Conservation (phyloP, 1,140 invertebrate species). For the Penaeus chinensis region DNA sequence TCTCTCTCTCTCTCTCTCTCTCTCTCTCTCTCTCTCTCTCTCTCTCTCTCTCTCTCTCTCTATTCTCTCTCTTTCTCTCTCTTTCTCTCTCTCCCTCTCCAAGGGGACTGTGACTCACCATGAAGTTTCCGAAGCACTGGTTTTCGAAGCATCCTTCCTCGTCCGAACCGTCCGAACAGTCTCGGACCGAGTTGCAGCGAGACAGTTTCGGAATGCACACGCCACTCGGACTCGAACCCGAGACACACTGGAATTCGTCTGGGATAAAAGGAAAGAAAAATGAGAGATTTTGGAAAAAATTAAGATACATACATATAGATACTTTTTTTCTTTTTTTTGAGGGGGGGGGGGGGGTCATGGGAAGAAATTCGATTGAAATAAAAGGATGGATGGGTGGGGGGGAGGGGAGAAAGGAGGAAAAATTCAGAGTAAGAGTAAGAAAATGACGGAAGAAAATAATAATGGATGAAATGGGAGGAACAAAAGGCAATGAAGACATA, state of each 20-base stretch:
- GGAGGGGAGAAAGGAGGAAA: no score
- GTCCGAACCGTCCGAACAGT: constrained; percentile 82
- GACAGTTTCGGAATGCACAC: constrained; percentile 80
- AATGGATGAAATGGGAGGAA: no score
- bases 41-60: no score
- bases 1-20: no score
- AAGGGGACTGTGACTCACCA: constrained; percentile 12
- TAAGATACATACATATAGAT: no score
- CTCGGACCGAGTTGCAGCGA: constrained; percentile 80
- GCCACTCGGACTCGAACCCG: constrained; percentile 68
- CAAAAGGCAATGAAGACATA: no score
- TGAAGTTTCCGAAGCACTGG: constrained; percentile 53
- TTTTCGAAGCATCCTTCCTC: constrained; percentile 71
- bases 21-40: no score
- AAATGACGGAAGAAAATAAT: no score
- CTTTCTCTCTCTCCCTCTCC: not conserved
- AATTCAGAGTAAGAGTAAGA: no score
- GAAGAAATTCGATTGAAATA: no score
- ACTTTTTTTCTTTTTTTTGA: no score
- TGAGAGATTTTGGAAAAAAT: not conserved
- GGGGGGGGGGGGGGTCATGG: not conserved
- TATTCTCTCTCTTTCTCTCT: not conserved
- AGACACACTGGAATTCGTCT: constrained; percentile 39
- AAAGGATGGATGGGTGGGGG: no score
- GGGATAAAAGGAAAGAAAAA: not conserved